Base-by-base conservation (phyloP, 1,140 invertebrate species). In the Eulimnadia texana region DNA sequence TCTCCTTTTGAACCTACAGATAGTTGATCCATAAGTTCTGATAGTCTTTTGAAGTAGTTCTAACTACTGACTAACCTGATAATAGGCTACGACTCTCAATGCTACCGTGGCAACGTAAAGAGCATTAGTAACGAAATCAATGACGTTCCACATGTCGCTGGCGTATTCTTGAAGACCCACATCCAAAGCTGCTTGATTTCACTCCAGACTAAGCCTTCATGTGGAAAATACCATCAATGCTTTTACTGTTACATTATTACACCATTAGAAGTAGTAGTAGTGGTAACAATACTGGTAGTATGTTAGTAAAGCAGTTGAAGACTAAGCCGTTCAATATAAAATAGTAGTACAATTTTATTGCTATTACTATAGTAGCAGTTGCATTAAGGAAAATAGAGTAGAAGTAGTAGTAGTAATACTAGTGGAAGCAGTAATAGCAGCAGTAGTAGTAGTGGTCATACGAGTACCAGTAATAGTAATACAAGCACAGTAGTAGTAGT, bases 121-220 rank as follows among this genome's bases (percentile, higher is more conserved):
- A 3, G 93, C 93, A 75, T 98, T 98, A 20, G 94, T 98, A 58
- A 96, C 89, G 74, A 98, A 98, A 76, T 98, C 95, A 64, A 98
- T 88, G 55, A 98, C 93, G 74, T 98, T 99, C 95, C 95, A 98
- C 93, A 98, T 97, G 74, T 98, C 94, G 67, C 88, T 86, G 33
- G 92, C 83, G 72, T 98, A 99, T 70, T 97, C 93, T 68, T 91
- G 84, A 22, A 96, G 77, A 0, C 95, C 95, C 63, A 94, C 90
- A 73, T 97, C 91, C 94, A 98, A 24, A 98, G 76, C 71, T 98
- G 93, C 72, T 98, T 98, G 65, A 98, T 92, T 77, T 98, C 95
- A 65, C 92, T 93, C 95, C 95, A 98, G 69, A 99, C 96, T 64
- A 98, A 76, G 51, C 94, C 93, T 87, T 72, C 63, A 73, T 72